phyloP scores from a whole-genome alignment of 2,113 vertebrate species.

The Peromyscus maniculatus region DNA sequence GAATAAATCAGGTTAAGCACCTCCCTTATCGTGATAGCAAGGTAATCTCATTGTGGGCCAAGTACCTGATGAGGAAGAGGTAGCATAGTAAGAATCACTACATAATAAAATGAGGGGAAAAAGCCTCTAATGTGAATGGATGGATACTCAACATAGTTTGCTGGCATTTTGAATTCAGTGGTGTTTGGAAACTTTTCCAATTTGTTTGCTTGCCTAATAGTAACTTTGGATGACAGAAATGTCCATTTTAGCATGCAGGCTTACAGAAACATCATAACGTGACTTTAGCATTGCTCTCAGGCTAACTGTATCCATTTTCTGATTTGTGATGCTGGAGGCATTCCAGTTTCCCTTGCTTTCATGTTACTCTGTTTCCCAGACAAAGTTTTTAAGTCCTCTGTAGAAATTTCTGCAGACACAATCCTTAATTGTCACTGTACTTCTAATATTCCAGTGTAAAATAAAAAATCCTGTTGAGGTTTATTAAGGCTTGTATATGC shows the following conservation, averaged over 20 bases:
- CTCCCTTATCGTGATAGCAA: background rate
- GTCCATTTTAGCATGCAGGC: background rate
- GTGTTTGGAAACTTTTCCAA: slow-evolving; percentile 23
- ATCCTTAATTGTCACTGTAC: background rate
- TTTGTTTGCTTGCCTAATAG: slow-evolving; percentile 2
- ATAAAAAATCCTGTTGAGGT: slow-evolving; percentile 8
- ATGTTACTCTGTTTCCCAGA: background rate
- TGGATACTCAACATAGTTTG: background rate
- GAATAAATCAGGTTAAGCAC: slow-evolving; percentile 28
- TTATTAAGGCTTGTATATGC: background rate
- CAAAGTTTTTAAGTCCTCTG: background rate
- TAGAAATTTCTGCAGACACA: slow-evolving; percentile 11
- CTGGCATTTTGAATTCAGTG: slow-evolving; percentile 36
- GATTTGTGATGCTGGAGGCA: background rate
- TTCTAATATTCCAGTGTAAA: slow-evolving; percentile 34
- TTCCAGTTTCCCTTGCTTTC: background rate
- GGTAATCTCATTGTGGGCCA: background rate
- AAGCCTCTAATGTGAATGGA: background rate
- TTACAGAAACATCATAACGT: background rate
- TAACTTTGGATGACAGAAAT: background rate
- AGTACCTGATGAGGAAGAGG: slow-evolving; percentile 2
- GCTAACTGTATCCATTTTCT: background rate
- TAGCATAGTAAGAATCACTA: background rate
- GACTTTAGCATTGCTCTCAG: background rate
- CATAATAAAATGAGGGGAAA: background rate